Base-by-base conservation (phyloP, 2,113 vertebrate species). In the Dolichallabes microphthalmus region DNA sequence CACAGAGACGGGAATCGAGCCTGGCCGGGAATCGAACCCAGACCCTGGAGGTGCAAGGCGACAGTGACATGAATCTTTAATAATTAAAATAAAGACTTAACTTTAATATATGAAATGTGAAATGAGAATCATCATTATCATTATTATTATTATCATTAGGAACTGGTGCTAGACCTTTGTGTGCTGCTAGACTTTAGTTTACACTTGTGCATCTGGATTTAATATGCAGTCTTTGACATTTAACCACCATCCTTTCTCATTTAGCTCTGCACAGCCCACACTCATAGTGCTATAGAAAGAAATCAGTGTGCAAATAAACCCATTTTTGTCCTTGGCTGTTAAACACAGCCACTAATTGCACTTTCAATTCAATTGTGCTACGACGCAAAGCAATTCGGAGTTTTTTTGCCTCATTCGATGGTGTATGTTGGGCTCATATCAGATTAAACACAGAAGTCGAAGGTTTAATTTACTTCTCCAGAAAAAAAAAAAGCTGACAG, bases 381-480 rank as follows among this genome's bases (percentile, higher is more conserved):
- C 11, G 32, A 61, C 10, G n/a, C 13, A 17, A 53, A 77, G 60
- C 58, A 20, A 63, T 63, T 76, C 27, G 20, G 8, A 52, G 25
- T 77, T 64, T 74, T 20, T 76, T 76, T 50, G 15, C 39, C 20
- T 75, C 55, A 63, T 83, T 69, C 45, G 7, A 76, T 81, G 81
- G 53, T 86, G 76, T 50, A 76, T 39, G 57, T 58, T 58, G 50
- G 27, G 45, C 84, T 76, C 50, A 69, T 77, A 88, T 84, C 78
- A 66, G 63, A 90, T 88, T 88, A 69, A 84, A 86, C 53, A 57
- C 61, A 27, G 60, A 32, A 86, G 82, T 87, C 30, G 27, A 64
- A 66, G 55, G 75, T 82, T 87, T 87, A 85, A 90, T 88, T 87
- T 63, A 83, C 80, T 82, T 86, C 83, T 71, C 30, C 19, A 25